Base-by-base conservation (phyloP, 2,888 invertebrate genomes). In the Drosophila austrosaltans region DNA sequence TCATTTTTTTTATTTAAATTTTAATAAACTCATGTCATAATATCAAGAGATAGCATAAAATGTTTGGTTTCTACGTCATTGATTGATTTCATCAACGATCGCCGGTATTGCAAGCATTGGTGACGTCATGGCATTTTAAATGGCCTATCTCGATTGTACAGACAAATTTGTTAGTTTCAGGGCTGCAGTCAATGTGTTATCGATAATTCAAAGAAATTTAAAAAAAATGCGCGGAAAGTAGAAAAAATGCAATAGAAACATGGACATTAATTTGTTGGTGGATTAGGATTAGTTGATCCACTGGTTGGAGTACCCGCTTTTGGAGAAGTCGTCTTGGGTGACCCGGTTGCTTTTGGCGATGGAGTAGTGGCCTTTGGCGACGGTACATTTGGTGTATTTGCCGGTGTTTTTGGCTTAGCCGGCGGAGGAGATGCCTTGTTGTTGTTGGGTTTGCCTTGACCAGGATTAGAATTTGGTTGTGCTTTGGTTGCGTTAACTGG, bases 291-390 rank as follows among this genome's bases (percentile, higher is more conserved):
- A 8, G 82, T 25, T 48, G 48, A 16, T 48, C 22, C 48, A 44
- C 63, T 60, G 25, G 71, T 71, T 42, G 83, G 77, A 1, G 79
- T 76, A 39, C 71, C 77, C 2, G 77, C 77, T 63, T 83, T 87
- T 3, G 87, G 81, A 16, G 85, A 75, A 64, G 78, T 60, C 6
- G 77, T 53, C 22, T 83, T 83, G 3, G 82, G 82, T 12, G 84
- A 73, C 28, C 67, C 76, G 6, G 69, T 63, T 3, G 77, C 65
- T 57, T 79, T 82, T 82, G 96, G 96, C 10, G 81, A 66, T 20
- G 81, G 65, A 69, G 93, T 93, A 44, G 93, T 93, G 53, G 93
- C 94, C 90, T 90, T 94, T 6, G 77, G 66, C 0, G 83, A 72
- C 4, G 73, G 72, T 22, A 75, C 63, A 28, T 72, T 77, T 4